phyloP scores from a whole-genome alignment of 2,888 invertebrate species.

The Drosophila barbarae region DNA sequence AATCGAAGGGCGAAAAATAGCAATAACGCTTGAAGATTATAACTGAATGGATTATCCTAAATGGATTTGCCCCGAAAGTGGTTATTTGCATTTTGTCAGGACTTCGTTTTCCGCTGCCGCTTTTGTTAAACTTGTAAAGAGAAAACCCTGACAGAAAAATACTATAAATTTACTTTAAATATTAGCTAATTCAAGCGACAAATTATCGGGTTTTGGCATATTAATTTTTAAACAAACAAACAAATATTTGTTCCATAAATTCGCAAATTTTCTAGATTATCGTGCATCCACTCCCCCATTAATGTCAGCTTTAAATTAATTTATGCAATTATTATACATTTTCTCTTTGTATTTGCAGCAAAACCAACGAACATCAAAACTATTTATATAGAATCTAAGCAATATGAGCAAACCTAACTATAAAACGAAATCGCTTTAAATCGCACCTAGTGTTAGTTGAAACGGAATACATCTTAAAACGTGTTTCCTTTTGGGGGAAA shows the following conservation, averaged over 20 bases:
- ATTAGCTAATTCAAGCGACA: background rate
- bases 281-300: conserved; percentile 6
- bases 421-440: conserved; percentile 27
- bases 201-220: background rate
- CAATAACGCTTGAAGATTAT: conserved; percentile 33
- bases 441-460: conserved; percentile 29
- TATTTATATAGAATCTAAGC: conserved; percentile 23
- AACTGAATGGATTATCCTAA: conserved; percentile 36
- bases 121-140: background rate
- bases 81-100: conserved; percentile 27
- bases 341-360: conserved; percentile 9
- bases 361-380: conserved; percentile 46
- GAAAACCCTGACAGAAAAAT: background rate
- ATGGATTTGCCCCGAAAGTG: conserved; percentile 31
- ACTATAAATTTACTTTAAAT: background rate
- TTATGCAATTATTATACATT: background rate
- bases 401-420: conserved; percentile 28
- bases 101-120: background rate
- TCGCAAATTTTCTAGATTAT: background rate
- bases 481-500: conserved; percentile 50
- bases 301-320: background rate
- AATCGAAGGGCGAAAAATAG: conserved; percentile 31
- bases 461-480: conserved; percentile 25
- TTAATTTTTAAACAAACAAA: background rate
- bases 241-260: background rate